Conservation (phyloP, 2,797 vertebrate genomes). For the Hapalemur alaotrensis region DNA sequence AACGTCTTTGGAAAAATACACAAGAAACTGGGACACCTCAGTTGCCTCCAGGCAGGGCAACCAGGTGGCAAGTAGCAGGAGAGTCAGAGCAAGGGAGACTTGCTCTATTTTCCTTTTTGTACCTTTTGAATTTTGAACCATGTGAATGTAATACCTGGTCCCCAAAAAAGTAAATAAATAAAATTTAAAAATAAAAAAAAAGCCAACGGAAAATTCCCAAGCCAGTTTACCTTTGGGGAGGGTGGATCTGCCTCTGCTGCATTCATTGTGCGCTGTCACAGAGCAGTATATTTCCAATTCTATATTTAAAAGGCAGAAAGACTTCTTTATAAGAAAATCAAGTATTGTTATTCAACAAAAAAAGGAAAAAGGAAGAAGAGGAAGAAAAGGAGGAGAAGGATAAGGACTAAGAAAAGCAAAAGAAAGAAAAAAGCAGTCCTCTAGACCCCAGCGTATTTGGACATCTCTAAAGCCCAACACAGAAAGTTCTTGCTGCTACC, state of each 20-base stretch:
- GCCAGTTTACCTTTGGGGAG: slow-evolving; percentile 42
- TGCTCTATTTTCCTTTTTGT: slow-evolving; percentile 43
- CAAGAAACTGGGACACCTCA: slow-evolving; percentile 38
- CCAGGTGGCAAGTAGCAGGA: slow-evolving; percentile 25
- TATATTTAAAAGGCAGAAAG: slow-evolving; percentile 62
- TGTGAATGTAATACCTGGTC: slow-evolving; percentile 44
- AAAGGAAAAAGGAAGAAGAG: neutral
- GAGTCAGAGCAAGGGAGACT: neutral
- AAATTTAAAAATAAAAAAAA: neutral
- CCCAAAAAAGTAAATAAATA: slow-evolving; percentile 60
- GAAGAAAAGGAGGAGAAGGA: neutral
- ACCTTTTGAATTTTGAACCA: slow-evolving; percentile 64
- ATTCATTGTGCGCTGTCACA: slow-evolving; percentile 32
- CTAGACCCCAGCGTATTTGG: neutral
- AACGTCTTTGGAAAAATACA: slow-evolving; percentile 59
- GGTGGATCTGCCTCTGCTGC: neutral
- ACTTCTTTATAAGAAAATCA: slow-evolving; percentile 59
- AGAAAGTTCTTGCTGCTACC: neutral
- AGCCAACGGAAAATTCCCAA: slow-evolving; percentile 41
- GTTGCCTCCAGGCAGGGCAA: slow-evolving; percentile 39
- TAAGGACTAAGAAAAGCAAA: neutral
- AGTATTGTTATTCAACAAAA: slow-evolving; percentile 45
- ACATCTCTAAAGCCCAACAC: neutral
- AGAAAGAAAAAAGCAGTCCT: neutral
- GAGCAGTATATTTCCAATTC: slow-evolving; percentile 54